Evolutionary conservation across 2,888 invertebrate species (phyloP), one percentile per base, ranked within the genome.

Genomic region (Drosophila maculinotata): DNA sequence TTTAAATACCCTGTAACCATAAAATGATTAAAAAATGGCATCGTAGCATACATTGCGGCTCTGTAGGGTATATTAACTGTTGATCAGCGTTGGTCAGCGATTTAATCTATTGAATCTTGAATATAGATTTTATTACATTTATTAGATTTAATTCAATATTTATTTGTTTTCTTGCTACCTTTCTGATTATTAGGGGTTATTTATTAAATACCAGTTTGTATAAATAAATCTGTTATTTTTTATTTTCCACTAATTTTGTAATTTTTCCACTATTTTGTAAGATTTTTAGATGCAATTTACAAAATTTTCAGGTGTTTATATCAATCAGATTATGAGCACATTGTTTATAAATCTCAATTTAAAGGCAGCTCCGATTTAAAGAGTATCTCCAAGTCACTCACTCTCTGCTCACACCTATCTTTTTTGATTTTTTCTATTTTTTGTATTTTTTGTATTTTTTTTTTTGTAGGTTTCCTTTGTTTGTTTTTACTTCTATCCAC

Each of bases 391-490:
- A 31, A 12, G 31, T 12, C 12, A 12, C 6, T 12, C 2, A 31
- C 31, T 31, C 12, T 6, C n/a, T 0, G 2, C 10, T 3, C 2
- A 8, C 2, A 17, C 17, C 8, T 15, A 45, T 30, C n/a, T 28
- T 38, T 36, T 10, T 31, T 28, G 15, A 31, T 3, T 30, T 38
- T 12, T 12, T 15, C 15, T 20, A 33, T 33, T 49, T 48, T 9
- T 41, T 23, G 15, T 1, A 23, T 15, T 30, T 10, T 47, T n/a
- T 1, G n/a, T n/a, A n/a, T 10, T n/a, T 25, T 26, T 33, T 23
- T 54, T 38, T 49, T 53, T 54, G 20, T 39, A 41, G 69, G 41
- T 26, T 57, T 30, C 52, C 69, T 74, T 64, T 69, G 69, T 74
- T 72, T 59, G 62, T 38, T 47, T 73, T 45, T 45, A 23, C 28